A percentile compares a stretch with the other conserved stretches of the same genome.
Evolutionary conservation across 2,888 invertebrate species (phyloP).

Genomic region (Coleophora deauratella): DNA sequence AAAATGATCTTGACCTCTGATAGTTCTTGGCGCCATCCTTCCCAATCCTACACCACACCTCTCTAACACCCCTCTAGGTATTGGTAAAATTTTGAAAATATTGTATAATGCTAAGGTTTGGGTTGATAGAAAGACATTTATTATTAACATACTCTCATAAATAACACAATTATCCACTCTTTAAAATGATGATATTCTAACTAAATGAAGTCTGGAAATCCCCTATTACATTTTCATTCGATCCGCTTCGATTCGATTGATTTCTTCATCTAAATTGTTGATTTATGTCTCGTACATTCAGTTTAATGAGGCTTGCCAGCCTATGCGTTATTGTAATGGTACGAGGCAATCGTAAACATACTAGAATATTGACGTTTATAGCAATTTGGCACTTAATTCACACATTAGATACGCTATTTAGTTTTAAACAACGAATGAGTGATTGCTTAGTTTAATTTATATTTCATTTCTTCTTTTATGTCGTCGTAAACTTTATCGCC

Average conservation of each 20-base stretch:
- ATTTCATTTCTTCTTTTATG: too few species aligned
- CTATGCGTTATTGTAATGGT: conserved; percentile 64
- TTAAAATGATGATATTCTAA: conserved; percentile 25
- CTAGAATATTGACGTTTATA: conserved; percentile 56
- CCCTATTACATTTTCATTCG: conserved; percentile 31
- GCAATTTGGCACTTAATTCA: conserved; percentile 43
- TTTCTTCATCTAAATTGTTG: conserved; percentile 45
- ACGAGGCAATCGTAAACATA: conserved; percentile 59
- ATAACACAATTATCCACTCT: conserved; percentile 21
- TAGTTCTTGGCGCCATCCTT: too few species aligned
- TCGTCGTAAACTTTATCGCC: too few species aligned
- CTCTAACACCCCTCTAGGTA: too few species aligned
- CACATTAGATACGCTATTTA: conserved; percentile 32
- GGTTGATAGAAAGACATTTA: too few species aligned
- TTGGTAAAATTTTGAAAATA: too few species aligned
- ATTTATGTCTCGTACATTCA: conserved; percentile 51
- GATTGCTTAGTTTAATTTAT: conserved; percentile 2
- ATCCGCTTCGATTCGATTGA: conserved; percentile 38
- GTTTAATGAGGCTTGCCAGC: conserved; percentile 65
- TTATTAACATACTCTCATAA: too few species aligned
- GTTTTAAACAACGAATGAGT: conserved; percentile 19
- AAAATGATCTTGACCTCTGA: too few species aligned
- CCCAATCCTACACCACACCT: too few species aligned
- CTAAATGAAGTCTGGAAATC: conserved; percentile 8
- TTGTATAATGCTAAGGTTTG: too few species aligned